Base-by-base conservation (phyloP, 2,888 invertebrate genomes). In the Lapara coniferarum region DNA sequence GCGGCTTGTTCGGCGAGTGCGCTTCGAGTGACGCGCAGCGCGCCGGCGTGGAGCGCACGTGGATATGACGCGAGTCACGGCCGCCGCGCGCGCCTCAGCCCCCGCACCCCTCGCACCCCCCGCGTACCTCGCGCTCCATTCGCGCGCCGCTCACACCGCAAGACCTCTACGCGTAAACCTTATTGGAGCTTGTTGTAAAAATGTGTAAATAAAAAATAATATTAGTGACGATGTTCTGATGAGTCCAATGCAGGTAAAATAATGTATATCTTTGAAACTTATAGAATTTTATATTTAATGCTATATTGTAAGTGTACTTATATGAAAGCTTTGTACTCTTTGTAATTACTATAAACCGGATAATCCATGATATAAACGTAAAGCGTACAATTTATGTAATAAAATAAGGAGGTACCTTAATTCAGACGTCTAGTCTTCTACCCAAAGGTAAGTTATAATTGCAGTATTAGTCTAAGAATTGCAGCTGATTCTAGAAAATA, bases 141-240 rank as follows among this genome's bases (percentile, higher is more conserved):
- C 90, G 93, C 75, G 75, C 85, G 19, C 63, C 63, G 7, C 63
- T 46, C 46, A 90, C 92, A 58, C 90, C 90, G 14, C 90, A 91
- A 66, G 92, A 93, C 73, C 86, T 92, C 14, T 92, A 93, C 81
- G 93, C 91, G 58, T 89, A 74, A 85, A 74, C 57, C 3, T n/a
- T 59, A n/a, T 16, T n/a, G 59, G 59, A 59, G n/a, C 59, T 59
- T 59, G 46, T 3, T 25, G 25, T 25, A 25, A 59, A 10, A 19
- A 13, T 63, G 19, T 63, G 63, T 63, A 63, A 63, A 63, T 63
- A 59, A 12, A 1, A 14, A 13, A 49, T 16, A 49, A 16, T 0
- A 44, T 49, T 13, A 63, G 8, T 63, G 19, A 55, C 19, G 16
- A 59, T 12, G 19, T 59, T 16, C 10, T 10, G 37, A 37, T 58